Base-by-base conservation (phyloP, 2,888 invertebrate species). In the Parnassius smintheus region DNA sequence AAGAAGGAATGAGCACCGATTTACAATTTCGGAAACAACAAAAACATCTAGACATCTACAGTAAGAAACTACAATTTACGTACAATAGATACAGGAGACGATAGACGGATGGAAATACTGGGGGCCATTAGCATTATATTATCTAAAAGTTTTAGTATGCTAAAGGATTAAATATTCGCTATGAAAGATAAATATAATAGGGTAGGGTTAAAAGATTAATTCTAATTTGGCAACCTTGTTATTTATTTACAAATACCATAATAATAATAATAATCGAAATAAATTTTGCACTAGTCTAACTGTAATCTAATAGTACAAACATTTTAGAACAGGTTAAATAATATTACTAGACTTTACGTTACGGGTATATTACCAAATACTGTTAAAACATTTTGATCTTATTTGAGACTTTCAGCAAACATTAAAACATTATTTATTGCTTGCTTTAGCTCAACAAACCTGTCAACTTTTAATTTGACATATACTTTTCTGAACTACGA, bases 101-200 rank as follows among this genome's bases (percentile, higher is more conserved):
- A 78, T 82, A 86, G 91, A 91, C 92, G 92, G 92, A 92, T 92
- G 92, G 92, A 92, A 91, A 90, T 88, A 90, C 92, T 92, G 92
- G 92, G 92, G 92, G 92, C 64, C 56, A 83, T 88, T 88, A 89
- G 90, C 88, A 82, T 84, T 85, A 85, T 73, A 80, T 83, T 86
- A 85, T 78, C 76, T 75, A 78, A 73, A 68, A 75, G 63, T 65
- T 71, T 76, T 78, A 79, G 52, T 63, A 75, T 71, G 70, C 70
- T 75, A 77, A 77, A 69, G 72, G 69, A 70, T 69, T 74, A 67
- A 71, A 72, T 71, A 48, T 48, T 12, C 13, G 70, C 71, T 71
- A 71, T 66, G 67, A 69, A 68, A 69, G 65, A 41, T 7, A 25
- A 25, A 25, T 61, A 64, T 42, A 61, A 61, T 65, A 65, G 52